phyloP scores from a whole-genome alignment of 1,140 invertebrate genomes.

The Sitobion miscanthi region DNA sequence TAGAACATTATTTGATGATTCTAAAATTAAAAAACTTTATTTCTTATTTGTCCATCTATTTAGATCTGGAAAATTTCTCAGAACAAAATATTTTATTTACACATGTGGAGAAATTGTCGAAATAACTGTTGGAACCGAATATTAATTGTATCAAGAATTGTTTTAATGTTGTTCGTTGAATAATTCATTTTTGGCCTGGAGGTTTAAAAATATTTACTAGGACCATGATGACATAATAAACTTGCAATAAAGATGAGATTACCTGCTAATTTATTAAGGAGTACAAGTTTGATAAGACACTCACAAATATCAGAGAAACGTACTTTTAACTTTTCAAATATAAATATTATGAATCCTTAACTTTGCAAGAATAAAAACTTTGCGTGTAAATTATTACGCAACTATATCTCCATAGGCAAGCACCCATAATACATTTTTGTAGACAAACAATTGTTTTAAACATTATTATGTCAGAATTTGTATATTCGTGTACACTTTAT shows the following conservation, averaged over 20 bases:
- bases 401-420: neutral
- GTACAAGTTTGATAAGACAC: neutral
- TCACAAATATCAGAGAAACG: neutral
- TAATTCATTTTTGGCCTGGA: neutral
- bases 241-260: conserved; percentile 34
- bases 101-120: neutral
- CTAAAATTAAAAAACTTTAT: neutral
- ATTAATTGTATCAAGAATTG: neutral
- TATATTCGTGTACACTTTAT: neutral
- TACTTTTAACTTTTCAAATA: conserved; percentile 15
- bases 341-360: neutral
- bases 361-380: conserved; percentile 4
- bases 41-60: neutral
- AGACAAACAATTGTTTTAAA: neutral
- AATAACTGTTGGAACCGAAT: neutral
- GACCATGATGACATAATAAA: neutral
- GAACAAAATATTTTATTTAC: neutral
- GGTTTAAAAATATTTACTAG: neutral
- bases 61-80: neutral
- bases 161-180: neutral
- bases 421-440: neutral
- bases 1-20: neutral
- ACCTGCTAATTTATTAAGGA: conserved; percentile 7
- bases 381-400: neutral
- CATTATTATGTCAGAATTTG: neutral